Conservation (phyloP, 2,888 invertebrate genomes). For the Habrosyne pyritoides region DNA sequence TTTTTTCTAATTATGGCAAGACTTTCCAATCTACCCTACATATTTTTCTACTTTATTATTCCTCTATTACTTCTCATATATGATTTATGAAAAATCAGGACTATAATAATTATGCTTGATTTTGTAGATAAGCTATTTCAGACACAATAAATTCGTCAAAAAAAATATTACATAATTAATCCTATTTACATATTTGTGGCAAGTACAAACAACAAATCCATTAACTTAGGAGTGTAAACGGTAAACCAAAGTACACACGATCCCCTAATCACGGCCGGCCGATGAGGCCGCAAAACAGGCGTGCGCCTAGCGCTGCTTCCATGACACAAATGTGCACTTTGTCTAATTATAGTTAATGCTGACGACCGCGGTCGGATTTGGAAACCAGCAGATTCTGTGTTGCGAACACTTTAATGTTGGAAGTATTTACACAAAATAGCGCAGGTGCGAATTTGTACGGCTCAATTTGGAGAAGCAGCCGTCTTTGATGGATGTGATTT, state of each 20-base stretch:
- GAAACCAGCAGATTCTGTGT: neutral
- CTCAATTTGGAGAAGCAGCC: neutral
- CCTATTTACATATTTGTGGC: neutral
- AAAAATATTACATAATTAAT: neutral
- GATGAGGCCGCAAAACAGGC: slow-evolving; percentile 38
- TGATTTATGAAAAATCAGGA: too few relatives aligned
- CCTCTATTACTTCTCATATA: too few relatives aligned
- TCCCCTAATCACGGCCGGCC: slow-evolving; percentile 43
- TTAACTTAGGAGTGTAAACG: slow-evolving; percentile 22
- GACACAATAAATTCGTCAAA: neutral
- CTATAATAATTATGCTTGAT: too few relatives aligned
- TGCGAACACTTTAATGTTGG: slow-evolving; percentile 25
- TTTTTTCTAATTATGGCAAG: too few relatives aligned
- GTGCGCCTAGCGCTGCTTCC: slow-evolving; percentile 35
- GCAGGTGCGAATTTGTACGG: neutral
- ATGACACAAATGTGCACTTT: slow-evolving; percentile 55
- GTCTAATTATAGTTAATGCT: slow-evolving; percentile 59
- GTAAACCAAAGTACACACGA: slow-evolving; percentile 28
- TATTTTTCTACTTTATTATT: too few relatives aligned
- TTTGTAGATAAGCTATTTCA: too few relatives aligned
- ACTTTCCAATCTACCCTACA: too few relatives aligned
- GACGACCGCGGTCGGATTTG: slow-evolving; percentile 35
- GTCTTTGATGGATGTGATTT: neutral
- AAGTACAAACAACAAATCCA: slow-evolving; percentile 24
- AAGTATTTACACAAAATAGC: slow-evolving; percentile 31